Base-by-base conservation (phyloP, 2,888 invertebrate genomes). In the Spialia ferax region DNA sequence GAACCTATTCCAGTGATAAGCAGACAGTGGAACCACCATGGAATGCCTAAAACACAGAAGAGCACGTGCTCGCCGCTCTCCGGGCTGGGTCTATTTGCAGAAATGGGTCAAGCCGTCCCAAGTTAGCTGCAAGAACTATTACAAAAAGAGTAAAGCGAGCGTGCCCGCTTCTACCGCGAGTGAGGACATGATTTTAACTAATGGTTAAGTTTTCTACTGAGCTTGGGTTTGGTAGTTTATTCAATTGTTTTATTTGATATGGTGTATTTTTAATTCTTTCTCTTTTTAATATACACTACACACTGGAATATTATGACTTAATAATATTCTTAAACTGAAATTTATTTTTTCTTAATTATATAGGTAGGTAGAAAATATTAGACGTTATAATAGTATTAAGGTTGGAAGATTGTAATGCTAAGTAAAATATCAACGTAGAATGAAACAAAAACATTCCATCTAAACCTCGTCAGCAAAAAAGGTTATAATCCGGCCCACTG, bases 51-150 rank as follows among this genome's bases (percentile, higher is more conserved):
- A 69, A 62, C 69, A 64, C 69, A 18, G 55, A 20, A 18, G 20
- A 80, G 82, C 89, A 89, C 90, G 89, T 88, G 90, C 80, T 76
- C 79, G 79, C 77, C 80, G 79, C 71, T 83, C 77, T 84, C 85
- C 84, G 83, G 83, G 90, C 88, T 82, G 86, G 80, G 80, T 85
- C 91, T 93, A 93, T 93, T 93, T 89, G 85, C 84, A 84, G 89
- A 93, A 91, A 88, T 93, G 76, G 93, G 93, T 91, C 93, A 93
- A 85, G 79, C 84, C 86, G 87, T 86, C 90, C 90, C 91, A 90
- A 92, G 77, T 93, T 93, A 91, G 92, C 83, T 86, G 91, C 89
- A 91, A 90, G 87, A 92, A 91, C 89, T 84, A 92, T 91, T 89
- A 91, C 93, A 93, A 93, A 93, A 93, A 93, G 91, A 93, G 91